Conservation (phyloP, 2,888 invertebrate species). For the Drosophila mettleri region DNA sequence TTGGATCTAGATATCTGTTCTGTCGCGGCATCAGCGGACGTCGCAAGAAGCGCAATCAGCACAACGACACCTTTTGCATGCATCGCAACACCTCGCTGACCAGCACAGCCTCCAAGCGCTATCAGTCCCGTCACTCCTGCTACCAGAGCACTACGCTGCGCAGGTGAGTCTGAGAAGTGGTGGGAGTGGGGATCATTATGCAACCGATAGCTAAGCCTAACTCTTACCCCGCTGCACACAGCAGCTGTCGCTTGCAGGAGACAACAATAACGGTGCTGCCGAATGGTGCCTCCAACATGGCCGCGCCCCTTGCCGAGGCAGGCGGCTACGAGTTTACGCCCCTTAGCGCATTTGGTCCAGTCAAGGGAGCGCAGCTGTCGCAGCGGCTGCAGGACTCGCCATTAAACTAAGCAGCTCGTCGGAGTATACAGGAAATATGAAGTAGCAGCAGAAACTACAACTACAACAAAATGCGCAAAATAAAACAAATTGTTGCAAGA, state of each 20-base stretch:
- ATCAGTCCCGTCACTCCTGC: conserved; percentile 83
- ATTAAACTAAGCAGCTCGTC: conserved; percentile 47
- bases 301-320: conserved; percentile 38
- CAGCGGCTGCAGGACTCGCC: conserved; percentile 55
- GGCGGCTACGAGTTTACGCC: conserved; percentile 57
- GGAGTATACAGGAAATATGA: conserved; percentile 68
- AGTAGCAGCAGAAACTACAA: conserved; percentile 14
- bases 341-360: conserved; percentile 51
- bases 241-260: conserved; percentile 80
- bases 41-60: conserved; percentile 77
- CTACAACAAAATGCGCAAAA: no score
- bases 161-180: conserved; percentile 74
- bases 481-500: conserved; percentile 18
- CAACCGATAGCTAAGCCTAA: not conserved
- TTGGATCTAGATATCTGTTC: conserved; percentile 83
- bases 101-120: conserved; percentile 84
- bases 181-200: not conserved
- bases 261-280: conserved; percentile 81
- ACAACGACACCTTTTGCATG: conserved; percentile 82
- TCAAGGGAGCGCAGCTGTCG: conserved; percentile 47
- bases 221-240: conserved; percentile 5
- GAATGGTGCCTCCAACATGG: conserved; percentile 62
- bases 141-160: conserved; percentile 83
- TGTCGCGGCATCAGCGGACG: conserved; percentile 80
- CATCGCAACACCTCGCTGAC: conserved; percentile 84